phyloP scores from a whole-genome alignment of 2,888 invertebrate species.

The Sinotaia quadrata region DNA sequence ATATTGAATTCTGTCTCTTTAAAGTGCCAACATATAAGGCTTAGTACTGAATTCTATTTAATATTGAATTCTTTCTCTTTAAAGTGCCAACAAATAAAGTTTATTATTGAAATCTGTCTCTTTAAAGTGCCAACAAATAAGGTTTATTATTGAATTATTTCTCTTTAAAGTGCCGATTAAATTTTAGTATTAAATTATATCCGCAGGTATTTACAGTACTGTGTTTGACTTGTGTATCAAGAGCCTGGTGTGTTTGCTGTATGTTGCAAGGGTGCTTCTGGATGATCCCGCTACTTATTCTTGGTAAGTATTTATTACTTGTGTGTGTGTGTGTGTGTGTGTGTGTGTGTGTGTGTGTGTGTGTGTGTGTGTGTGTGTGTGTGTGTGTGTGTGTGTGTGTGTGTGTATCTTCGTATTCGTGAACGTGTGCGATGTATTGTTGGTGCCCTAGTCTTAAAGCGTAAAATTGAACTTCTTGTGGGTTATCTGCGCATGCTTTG shows the following conservation, averaged over 20 bases:
- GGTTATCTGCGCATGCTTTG: neutral
- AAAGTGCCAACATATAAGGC: no score
- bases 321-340: neutral
- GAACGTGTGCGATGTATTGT: neutral
- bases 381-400: neutral
- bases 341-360: slow-evolving; percentile 3
- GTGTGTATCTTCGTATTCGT: neutral
- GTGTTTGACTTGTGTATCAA: slow-evolving; percentile 97
- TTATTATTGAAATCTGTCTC: no score
- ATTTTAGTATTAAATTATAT: no score
- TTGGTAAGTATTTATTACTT: slow-evolving; percentile 33
- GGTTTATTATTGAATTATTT: no score
- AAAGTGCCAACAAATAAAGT: no score
- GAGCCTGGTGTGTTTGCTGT: slow-evolving; percentile 93
- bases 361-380: neutral
- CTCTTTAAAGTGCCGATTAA: no score
- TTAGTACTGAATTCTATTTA: no score
- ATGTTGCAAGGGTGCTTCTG: slow-evolving; percentile 91
- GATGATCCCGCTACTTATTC: slow-evolving; percentile 80
- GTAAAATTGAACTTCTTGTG: neutral
- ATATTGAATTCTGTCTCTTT: no score
- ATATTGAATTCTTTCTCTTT: no score
- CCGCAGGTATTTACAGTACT: slow-evolving; percentile 95
- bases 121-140: no score
- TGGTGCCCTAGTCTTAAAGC: neutral